These are phyloP conservation scores for Leucophenga montana DNA, from an alignment of 2,888 invertebrate species.

Conservation along the genomic window DNA sequence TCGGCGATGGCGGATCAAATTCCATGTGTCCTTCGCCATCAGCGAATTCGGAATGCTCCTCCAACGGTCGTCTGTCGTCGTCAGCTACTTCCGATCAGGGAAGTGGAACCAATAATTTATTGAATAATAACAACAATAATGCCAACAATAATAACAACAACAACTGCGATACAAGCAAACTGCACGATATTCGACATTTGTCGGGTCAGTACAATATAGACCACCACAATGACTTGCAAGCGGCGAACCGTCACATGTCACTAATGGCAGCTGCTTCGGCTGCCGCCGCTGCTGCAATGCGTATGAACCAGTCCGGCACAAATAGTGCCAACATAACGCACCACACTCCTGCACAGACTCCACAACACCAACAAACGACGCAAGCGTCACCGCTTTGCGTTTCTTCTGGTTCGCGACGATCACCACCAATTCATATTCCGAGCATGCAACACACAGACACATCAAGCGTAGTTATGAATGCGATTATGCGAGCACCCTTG, in stretches of 20 bases:
- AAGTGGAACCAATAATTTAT: slow-evolving; percentile 74
- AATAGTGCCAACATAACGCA: neutral
- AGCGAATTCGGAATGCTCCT: slow-evolving; percentile 89
- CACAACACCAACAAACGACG: slow-evolving; percentile 45
- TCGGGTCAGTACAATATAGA: slow-evolving; percentile 80
- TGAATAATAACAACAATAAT: slow-evolving; percentile 78
- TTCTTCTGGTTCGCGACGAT: slow-evolving; percentile 61
- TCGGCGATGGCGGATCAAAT: slow-evolving; percentile 73
- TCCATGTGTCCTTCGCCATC: slow-evolving; percentile 87
- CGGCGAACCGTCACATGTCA: slow-evolving; percentile 77
- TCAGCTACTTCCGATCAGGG: slow-evolving; percentile 85
- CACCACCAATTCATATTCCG: slow-evolving; percentile 53
- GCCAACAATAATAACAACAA: slow-evolving; percentile 74
- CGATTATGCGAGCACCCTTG: slow-evolving; percentile 75
- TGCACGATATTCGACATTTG: slow-evolving; percentile 69
- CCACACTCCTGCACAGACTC: slow-evolving; percentile 34
- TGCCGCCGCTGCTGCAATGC: slow-evolving; percentile 77
- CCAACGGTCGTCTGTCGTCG: slow-evolving; percentile 86
- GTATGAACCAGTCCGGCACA: slow-evolving; percentile 73
- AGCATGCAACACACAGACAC: slow-evolving; percentile 45
- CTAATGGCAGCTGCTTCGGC: slow-evolving; percentile 78
- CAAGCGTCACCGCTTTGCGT: slow-evolving; percentile 33
- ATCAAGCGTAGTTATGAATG: slow-evolving; percentile 74
- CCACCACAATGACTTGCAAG: slow-evolving; percentile 73
- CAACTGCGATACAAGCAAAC: slow-evolving; percentile 66